Percentiles rank a stretch among this genome's conserved stretches.
Evolutionary conservation across 2,113 vertebrate species (phyloP).

Genomic region (Oncorhynchus clarkii): DNA sequence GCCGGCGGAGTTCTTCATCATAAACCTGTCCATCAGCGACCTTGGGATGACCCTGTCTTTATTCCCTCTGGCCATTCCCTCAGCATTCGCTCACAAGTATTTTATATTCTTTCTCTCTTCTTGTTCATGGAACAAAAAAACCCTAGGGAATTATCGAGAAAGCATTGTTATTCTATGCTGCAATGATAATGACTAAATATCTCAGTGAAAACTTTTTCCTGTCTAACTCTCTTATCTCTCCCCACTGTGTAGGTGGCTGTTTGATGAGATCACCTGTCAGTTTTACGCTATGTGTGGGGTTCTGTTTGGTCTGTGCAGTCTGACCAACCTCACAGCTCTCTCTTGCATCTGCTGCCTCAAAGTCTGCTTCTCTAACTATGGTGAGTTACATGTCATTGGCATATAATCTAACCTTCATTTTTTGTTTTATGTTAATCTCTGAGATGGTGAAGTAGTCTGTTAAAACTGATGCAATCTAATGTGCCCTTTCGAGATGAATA

Average conservation of each 20-base stretch:
- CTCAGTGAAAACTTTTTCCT: no score
- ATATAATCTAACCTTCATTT: no score
- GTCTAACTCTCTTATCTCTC: no score
- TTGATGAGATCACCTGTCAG: slow-evolving; percentile 63
- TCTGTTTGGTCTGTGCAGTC: slow-evolving; percentile 83
- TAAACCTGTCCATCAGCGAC: slow-evolving; percentile 85
- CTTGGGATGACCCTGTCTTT: slow-evolving; percentile 78
- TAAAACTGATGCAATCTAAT: no score
- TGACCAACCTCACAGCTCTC: slow-evolving; percentile 80
- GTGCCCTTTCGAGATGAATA: no score
- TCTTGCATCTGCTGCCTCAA: slow-evolving; percentile 85
- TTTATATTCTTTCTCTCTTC: not conserved
- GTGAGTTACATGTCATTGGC: slow-evolving; percentile 54
- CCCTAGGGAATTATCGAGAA: no score
- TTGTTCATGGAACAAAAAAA: no score
- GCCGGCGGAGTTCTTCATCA: slow-evolving; percentile 83
- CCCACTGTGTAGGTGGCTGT: slow-evolving; percentile 77
- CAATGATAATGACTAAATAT: no score
- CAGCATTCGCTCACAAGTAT: slow-evolving; percentile 82
- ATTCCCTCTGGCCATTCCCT: slow-evolving; percentile 80
- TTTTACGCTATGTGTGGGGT: slow-evolving; percentile 84
- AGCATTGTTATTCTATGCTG: no score
- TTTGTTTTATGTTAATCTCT: no score
- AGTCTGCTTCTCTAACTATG: slow-evolving; percentile 82
- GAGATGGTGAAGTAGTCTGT: no score